Evolutionary conservation across 2,888 invertebrate genomes (phyloP), one percentile per base, ranked within the genome.

Genomic region (Mythimna impura): DNA sequence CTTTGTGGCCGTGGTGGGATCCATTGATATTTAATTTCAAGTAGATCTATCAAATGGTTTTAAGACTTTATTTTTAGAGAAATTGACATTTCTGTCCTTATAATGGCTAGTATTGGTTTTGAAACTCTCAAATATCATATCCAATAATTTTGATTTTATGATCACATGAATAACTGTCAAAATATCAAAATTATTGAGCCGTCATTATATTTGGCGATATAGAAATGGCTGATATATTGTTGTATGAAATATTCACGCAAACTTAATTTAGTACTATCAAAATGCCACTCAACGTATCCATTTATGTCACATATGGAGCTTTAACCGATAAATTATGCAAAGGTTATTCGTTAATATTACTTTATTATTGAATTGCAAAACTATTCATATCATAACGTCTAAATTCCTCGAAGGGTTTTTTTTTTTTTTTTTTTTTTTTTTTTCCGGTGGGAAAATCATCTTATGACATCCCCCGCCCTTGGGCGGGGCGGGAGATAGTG

Each of bases 1-100:
- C 30, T 22, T n/a, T 63, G 40, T 30, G 50, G 52, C 12, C 12
- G n/a, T n/a, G 12, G 8, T 17, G 20, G 50, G 2, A 66, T 34
- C 22, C 60, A 66, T 58, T 36, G 36, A 50, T 55, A 9, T 75
- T 69, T 43, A 43, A 55, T 43, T 66, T 40, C 12, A 17, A 17
- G 5, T 4, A 17, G 14, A 30, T 22, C 10, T n/a, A 17, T 7
- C 6, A 22, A 43, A 52, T 50, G 4, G 8, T 22, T 17, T 30
- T 12, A 10, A 8, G 1, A 0, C 3, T 52, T 47, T 0, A 43
- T 43, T 34, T 57, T 43, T 20, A 34, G 2, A 43, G 1, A 43
- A 14, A 43, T 14, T 14, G 4, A 14, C 12, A 43, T 43, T 14
- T 43, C 14, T 43, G 4, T 14, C 14, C 43, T 43, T 43, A 43